Percentiles rank a stretch among this genome's conserved stretches.
These are phyloP conservation scores for Eulemur albifrons DNA, from an alignment of 2,797 vertebrate species.

Conservation along the genomic window DNA sequence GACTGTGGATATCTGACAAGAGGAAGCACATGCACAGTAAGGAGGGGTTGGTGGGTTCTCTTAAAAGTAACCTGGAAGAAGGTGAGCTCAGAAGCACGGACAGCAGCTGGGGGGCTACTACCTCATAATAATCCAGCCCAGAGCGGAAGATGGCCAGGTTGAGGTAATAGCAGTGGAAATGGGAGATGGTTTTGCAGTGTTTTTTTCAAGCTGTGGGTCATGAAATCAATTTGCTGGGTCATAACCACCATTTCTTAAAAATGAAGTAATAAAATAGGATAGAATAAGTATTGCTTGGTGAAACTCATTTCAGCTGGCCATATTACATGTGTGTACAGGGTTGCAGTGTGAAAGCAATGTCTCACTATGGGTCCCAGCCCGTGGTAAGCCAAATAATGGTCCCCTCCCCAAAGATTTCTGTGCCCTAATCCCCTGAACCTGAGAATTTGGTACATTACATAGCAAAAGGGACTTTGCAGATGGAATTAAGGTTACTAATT, in stretches of 20 bases:
- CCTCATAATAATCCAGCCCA: background rate
- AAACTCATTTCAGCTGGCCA: background rate
- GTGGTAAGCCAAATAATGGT: background rate
- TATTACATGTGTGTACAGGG: background rate
- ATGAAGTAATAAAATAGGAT: constrained; percentile 23
- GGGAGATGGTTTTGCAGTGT: background rate
- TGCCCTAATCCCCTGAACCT: background rate
- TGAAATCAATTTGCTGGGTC: constrained; percentile 33
- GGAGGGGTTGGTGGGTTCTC: background rate
- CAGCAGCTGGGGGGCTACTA: background rate
- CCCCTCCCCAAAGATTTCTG: background rate
- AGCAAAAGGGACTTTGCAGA: background rate
- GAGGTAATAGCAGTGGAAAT: background rate
- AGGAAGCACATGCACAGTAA: background rate
- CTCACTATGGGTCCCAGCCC: background rate
- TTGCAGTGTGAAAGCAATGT: background rate
- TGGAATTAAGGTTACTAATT: background rate
- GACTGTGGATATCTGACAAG: background rate
- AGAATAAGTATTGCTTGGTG: background rate
- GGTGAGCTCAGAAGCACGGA: background rate
- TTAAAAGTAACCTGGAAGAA: background rate
- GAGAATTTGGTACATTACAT: background rate
- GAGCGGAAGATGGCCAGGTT: background rate
- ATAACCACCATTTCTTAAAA: constrained; percentile 33
- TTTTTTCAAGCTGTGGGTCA: constrained; percentile 25